Percentiles rank a stretch among this genome's conserved stretches.
Evolutionary conservation across 2,888 invertebrate species (phyloP).

Genomic region (Rapana venosa): DNA sequence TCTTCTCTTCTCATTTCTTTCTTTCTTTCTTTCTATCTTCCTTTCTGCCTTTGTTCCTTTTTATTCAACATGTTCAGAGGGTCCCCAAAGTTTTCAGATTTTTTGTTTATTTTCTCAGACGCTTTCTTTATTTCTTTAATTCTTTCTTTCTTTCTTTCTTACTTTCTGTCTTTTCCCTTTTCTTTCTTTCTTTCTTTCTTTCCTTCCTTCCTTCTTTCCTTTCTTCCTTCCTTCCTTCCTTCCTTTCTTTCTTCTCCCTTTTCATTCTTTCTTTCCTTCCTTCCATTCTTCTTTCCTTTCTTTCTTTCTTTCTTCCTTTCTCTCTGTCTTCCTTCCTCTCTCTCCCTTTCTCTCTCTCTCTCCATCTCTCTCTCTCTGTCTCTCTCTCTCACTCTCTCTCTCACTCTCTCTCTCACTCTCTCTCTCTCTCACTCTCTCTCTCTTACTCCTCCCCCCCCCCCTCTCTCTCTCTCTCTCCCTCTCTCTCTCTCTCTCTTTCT

Average conservation of each 20-base stretch:
- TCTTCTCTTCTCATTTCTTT: no score
- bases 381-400: conserved; percentile 20
- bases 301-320: no score
- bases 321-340: no score
- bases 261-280: conserved; percentile 27
- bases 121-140: no score
- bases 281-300: no score
- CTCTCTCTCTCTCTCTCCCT: background rate
- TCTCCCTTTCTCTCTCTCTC: no score
- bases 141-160: no score
- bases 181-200: background rate
- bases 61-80: no score
- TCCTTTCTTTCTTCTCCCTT: conserved; percentile 39
- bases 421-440: background rate
- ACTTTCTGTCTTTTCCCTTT: no score
- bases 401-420: background rate
- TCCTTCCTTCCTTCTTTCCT: conserved; percentile 5
- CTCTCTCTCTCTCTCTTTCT: background rate
- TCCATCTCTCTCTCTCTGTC: conserved; percentile 12
- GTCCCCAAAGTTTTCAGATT: no score
- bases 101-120: background rate
- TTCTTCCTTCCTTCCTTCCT: conserved; percentile 38
- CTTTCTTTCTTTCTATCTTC: background rate
- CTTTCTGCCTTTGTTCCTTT: background rate
- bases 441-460: background rate